These are phyloP conservation scores for Epizoanthus ramosus DNA, from an alignment of 92 coral and sea anemone species.

Conservation along the genomic window DNA sequence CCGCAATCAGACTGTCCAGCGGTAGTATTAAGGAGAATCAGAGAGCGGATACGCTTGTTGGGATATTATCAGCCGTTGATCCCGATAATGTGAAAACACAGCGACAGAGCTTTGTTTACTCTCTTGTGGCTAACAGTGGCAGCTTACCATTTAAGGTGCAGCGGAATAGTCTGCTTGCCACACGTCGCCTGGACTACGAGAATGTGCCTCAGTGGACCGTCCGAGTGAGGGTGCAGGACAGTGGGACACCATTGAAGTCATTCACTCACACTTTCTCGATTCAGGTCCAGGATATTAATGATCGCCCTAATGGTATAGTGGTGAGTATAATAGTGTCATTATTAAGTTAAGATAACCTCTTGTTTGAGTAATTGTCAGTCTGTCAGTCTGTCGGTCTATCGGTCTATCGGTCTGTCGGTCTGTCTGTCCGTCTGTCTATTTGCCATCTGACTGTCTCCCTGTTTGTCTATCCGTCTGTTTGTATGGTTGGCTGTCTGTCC, in stretches of 20 bases:
- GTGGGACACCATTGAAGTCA: slow-evolving; percentile 64
- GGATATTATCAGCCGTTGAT: slow-evolving; percentile 62
- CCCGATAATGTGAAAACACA: slow-evolving; percentile 76
- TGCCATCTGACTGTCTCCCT: too few relatives aligned
- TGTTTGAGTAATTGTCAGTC: neutral
- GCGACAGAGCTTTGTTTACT: slow-evolving; percentile 61
- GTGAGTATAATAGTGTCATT: slow-evolving; percentile 37
- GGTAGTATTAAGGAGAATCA: slow-evolving; percentile 67
- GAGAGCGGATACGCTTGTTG: slow-evolving; percentile 58
- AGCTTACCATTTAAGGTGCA: slow-evolving; percentile 65
- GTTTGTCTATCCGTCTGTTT: too few relatives aligned
- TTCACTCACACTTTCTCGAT: slow-evolving; percentile 64
- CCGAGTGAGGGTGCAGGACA: slow-evolving; percentile 67
- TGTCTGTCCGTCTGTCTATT: too few relatives aligned
- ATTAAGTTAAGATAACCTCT: neutral
- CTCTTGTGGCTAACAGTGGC: slow-evolving; percentile 50
- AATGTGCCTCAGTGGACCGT: slow-evolving; percentile 75
- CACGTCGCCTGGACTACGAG: slow-evolving; percentile 75
- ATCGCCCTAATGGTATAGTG: slow-evolving; percentile 72
- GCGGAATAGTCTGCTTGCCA: slow-evolving; percentile 66
- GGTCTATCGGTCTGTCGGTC: too few relatives aligned
- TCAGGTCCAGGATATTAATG: slow-evolving; percentile 75
- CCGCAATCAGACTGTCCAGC: slow-evolving; percentile 64
- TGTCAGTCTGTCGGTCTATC: too few relatives aligned
- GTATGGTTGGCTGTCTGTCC: too few relatives aligned